Conservation (phyloP, 53 echinoderm and acorn worm genomes). For the Antedon mediterranea region DNA sequence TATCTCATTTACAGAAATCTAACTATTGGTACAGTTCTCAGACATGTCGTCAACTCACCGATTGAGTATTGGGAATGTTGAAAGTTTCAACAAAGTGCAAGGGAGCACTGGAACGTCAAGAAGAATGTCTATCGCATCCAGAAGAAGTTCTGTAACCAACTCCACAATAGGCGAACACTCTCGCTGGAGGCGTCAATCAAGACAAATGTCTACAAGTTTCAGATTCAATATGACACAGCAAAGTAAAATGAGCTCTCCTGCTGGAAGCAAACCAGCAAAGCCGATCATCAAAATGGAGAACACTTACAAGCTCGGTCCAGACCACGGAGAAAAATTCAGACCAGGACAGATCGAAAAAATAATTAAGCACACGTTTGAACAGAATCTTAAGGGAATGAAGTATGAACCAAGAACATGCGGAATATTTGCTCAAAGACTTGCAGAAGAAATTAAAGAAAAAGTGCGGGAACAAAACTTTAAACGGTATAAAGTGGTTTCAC, state of each 20-base stretch:
- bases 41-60: neutral
- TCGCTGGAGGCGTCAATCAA: slow-evolving; percentile 52
- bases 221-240: no score
- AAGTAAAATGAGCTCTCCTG: slow-evolving; percentile 18
- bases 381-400: slow-evolving; percentile 43
- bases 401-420: slow-evolving; percentile 65
- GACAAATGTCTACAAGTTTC: slow-evolving; percentile 31
- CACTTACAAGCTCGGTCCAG: slow-evolving; percentile 79
- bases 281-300: slow-evolving; percentile 54
- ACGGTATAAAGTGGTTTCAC: slow-evolving; percentile 68
- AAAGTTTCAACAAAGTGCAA: neutral
- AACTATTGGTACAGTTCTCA: no score
- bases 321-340: slow-evolving; percentile 42
- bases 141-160: slow-evolving; percentile 46
- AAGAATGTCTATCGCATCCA: slow-evolving; percentile 45
- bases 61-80: neutral
- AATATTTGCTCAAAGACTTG: slow-evolving; percentile 69
- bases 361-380: slow-evolving; percentile 38
- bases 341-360: slow-evolving; percentile 29
- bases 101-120: neutral
- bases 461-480: slow-evolving; percentile 80
- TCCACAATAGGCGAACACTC: slow-evolving; percentile 26
- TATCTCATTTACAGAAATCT: no score
- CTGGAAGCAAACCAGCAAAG: slow-evolving; percentile 31
- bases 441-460: slow-evolving; percentile 65